Conservation (phyloP, 2,113 vertebrate genomes). For the Bucco capensis region DNA sequence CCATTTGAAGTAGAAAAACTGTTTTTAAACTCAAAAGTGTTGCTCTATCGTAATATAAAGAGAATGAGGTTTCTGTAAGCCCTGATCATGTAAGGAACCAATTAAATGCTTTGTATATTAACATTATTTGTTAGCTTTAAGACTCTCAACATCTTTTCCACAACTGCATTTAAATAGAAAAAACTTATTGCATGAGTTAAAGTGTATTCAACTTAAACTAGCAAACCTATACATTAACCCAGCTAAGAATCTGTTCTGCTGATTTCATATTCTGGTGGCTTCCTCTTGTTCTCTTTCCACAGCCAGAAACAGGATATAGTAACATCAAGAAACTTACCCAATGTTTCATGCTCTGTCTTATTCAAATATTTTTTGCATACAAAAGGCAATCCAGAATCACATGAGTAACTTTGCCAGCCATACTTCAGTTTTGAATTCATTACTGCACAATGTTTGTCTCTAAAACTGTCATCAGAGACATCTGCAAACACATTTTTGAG, state of each 20-base stretch:
- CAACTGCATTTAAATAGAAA: background rate
- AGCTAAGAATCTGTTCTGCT: background rate
- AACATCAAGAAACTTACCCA: slow-evolving; percentile 76
- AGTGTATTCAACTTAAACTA: background rate
- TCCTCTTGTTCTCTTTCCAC: background rate
- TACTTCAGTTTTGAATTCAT: slow-evolving; percentile 72
- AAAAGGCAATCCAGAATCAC: slow-evolving; percentile 85
- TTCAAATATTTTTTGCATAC: slow-evolving; percentile 88
- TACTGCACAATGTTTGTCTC: slow-evolving; percentile 80
- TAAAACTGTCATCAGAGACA: slow-evolving; percentile 24
- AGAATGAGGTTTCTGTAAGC: background rate
- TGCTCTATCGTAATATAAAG: background rate
- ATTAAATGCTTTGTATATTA: background rate
- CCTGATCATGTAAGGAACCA: background rate
- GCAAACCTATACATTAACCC: background rate
- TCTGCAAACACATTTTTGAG: slow-evolving; percentile 65
- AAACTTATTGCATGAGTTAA: background rate
- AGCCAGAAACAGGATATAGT: background rate
- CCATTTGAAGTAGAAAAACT: background rate
- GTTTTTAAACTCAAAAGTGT: background rate
- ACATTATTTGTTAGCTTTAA: background rate
- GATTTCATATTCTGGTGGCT: background rate
- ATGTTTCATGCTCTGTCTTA: slow-evolving; percentile 64
- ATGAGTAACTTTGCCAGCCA: slow-evolving; percentile 81
- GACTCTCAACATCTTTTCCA: background rate